These are phyloP conservation scores for Hippolais icterina DNA, from an alignment of 2,113 vertebrate genomes.

Conservation along the genomic window DNA sequence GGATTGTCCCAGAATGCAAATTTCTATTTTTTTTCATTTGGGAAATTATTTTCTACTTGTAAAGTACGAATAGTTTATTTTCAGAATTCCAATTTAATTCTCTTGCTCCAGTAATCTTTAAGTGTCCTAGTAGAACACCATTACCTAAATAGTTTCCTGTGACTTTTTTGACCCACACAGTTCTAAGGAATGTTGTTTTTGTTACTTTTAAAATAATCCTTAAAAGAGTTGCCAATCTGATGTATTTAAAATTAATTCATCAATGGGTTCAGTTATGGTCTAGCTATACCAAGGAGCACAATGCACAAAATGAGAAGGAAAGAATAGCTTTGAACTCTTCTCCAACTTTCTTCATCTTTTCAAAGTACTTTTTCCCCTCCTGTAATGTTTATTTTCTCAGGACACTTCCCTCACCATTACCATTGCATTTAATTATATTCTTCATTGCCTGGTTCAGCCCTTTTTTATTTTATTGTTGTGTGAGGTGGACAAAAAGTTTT, in stretches of 20 bases:
- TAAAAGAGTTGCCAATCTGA: neutral
- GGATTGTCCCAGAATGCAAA: neutral
- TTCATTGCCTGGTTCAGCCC: neutral
- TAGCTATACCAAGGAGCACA: neutral
- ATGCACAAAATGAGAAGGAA: neutral
- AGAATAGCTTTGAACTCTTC: neutral
- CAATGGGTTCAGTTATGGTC: neutral
- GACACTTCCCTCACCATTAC: neutral
- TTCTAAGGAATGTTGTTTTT: neutral
- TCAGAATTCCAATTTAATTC: neutral
- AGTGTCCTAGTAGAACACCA: neutral
- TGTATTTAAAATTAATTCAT: neutral
- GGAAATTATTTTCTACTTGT: neutral
- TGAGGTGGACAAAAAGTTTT: neutral
- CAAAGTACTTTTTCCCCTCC: neutral
- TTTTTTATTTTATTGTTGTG: neutral
- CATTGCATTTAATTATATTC: neutral
- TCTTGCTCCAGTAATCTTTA: neutral
- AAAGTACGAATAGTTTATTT: neutral
- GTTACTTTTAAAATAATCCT: neutral
- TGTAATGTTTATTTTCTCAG: neutral
- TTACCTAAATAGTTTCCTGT: neutral
- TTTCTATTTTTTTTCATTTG: neutral
- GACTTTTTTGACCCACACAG: neutral
- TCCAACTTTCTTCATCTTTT: neutral